phyloP scores from a whole-genome alignment of 2,888 invertebrate species.

The Drosophila macrospina region DNA sequence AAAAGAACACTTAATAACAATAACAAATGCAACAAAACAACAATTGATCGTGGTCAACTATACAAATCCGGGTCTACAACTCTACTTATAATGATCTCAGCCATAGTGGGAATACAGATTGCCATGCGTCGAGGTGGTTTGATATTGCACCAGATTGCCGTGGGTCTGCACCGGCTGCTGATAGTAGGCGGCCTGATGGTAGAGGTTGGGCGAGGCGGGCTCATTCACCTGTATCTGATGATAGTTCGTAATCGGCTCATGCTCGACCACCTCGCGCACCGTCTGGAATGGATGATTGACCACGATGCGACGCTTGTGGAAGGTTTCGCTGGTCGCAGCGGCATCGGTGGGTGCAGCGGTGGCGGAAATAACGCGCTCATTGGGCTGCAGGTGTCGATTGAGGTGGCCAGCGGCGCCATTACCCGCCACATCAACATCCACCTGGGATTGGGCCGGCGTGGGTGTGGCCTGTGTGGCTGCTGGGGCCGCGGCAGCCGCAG shows the following conservation, averaged over 20 bases:
- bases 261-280: constrained; percentile 87
- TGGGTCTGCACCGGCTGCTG: constrained; percentile 71
- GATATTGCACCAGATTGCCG: constrained; percentile 68
- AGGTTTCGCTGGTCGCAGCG: constrained; percentile 86
- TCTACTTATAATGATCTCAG: constrained; percentile 10
- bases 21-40: constrained; percentile 47
- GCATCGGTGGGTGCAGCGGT: constrained; percentile 86
- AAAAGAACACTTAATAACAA: constrained; percentile 28
- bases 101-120: constrained; percentile 56
- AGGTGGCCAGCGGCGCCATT: constrained; percentile 84
- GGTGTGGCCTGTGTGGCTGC: constrained; percentile 62
- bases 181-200: constrained; percentile 77
- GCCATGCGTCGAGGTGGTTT: constrained; percentile 61
- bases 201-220: constrained; percentile 84
- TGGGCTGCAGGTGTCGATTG: constrained; percentile 83
- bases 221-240: constrained; percentile 87
- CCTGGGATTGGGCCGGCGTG: constrained; percentile 38
- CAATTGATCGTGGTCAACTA: constrained; percentile 41
- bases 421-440: constrained; percentile 78
- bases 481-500: constrained; percentile 24
- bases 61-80: constrained; percentile 29
- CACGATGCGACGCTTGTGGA: constrained; percentile 88
- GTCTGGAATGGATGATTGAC: constrained; percentile 88
- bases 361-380: constrained; percentile 87
- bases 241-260: constrained; percentile 87